These are phyloP conservation scores for Tupiocoris notatus DNA, from an alignment of 2,888 invertebrate genomes.

Conservation along the genomic window DNA sequence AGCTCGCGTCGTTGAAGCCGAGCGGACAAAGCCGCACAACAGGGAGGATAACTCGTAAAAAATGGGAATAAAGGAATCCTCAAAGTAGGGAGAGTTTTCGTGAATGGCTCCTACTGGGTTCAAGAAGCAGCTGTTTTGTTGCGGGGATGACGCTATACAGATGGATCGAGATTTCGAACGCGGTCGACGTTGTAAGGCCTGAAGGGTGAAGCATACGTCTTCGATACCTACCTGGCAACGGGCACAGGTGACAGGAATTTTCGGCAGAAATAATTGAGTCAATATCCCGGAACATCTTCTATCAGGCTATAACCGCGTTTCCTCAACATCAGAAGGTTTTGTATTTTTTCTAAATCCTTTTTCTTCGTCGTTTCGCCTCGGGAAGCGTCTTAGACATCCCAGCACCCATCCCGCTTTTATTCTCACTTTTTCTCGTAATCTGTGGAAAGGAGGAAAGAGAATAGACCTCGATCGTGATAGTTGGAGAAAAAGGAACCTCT, in stretches of 20 bases:
- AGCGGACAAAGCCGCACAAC: not conserved
- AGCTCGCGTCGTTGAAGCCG: not conserved
- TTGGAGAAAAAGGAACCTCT: not conserved
- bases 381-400: not conserved
- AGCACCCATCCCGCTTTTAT: no score
- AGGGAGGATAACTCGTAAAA: not conserved
- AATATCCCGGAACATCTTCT: slow-evolving; percentile 42
- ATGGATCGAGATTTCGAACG: no score
- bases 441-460: not conserved
- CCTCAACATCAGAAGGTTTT: not conserved
- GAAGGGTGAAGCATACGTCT: not conserved
- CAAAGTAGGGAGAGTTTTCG: not conserved
- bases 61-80: not conserved
- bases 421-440: not conserved
- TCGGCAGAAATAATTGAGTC: slow-evolving; percentile 41
- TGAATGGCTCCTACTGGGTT: not conserved
- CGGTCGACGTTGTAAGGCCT: not conserved
- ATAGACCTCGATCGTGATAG: not conserved
- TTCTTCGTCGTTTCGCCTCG: not conserved
- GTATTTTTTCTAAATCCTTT: not conserved
- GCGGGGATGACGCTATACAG: no score
- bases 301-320: slow-evolving; percentile 13
- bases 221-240: not conserved
- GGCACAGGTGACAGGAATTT: slow-evolving; percentile 32
- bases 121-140: not conserved